These are phyloP conservation scores for Epistrophella euchroma DNA, from an alignment of 2,888 invertebrate species.

Conservation along the genomic window DNA sequence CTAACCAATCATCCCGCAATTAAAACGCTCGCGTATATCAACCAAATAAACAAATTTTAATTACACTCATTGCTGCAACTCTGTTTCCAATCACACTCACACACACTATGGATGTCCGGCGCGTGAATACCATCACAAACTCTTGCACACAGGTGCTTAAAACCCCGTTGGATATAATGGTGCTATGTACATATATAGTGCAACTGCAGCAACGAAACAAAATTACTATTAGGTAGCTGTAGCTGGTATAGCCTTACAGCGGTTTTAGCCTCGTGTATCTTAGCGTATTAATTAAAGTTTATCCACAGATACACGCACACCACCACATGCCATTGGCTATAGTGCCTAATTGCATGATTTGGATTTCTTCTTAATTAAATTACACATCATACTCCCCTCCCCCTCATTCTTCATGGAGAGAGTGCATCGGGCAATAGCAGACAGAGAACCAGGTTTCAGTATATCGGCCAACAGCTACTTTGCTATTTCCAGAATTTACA, in stretches of 20 bases:
- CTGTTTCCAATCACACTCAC: constrained; percentile 4
- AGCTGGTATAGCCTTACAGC: constrained; percentile 29
- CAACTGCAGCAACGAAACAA: constrained; percentile 8
- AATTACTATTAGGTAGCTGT: neutral
- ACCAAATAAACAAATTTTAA: constrained; percentile 76
- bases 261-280: constrained; percentile 65
- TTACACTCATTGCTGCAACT: constrained; percentile 66
- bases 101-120: neutral
- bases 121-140: neutral
- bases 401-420: neutral
- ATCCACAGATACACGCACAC: constrained; percentile 69
- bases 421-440: neutral
- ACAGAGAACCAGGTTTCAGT: constrained; percentile 1
- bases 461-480: constrained; percentile 4
- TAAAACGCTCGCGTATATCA: constrained; percentile 73
- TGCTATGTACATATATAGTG: neutral
- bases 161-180: neutral
- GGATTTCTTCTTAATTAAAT: constrained; percentile 76
- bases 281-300: constrained; percentile 75
- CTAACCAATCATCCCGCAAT: constrained; percentile 74
- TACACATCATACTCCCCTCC: constrained; percentile 36
- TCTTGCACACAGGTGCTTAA: constrained; percentile 14
- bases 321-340: constrained; percentile 61
- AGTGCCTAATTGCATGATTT: constrained; percentile 74
- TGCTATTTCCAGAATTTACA: constrained; percentile 7